Percentiles rank a stretch among this genome's conserved stretches.
Conservation (phyloP, 92 coral and sea anemone species). For the Parazoanthus swiftii region DNA sequence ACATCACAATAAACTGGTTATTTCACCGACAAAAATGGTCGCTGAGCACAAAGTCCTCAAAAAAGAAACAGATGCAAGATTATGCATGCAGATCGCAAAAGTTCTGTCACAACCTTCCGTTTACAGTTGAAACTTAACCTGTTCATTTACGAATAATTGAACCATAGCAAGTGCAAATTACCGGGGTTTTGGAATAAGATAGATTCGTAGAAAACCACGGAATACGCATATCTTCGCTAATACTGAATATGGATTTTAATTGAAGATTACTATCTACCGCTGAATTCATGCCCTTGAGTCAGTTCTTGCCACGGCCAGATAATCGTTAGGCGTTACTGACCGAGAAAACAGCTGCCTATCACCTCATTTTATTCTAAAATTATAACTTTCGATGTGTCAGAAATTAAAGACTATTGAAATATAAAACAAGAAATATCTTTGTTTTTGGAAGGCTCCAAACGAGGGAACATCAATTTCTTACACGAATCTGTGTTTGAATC, state of each 20-base stretch:
- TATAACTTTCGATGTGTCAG: too few relatives aligned
- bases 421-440: not conserved
- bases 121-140: too few relatives aligned
- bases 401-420: too few relatives aligned
- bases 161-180: not conserved
- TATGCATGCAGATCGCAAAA: too few relatives aligned
- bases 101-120: too few relatives aligned
- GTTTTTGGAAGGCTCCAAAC: not conserved
- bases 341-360: not conserved
- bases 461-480: not conserved
- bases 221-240: not conserved
- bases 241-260: too few relatives aligned
- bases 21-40: too few relatives aligned
- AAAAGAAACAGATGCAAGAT: too few relatives aligned
- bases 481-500: not conserved
- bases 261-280: not conserved
- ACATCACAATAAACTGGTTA: not conserved
- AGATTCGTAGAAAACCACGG: not conserved
- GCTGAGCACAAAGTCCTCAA: too few relatives aligned
- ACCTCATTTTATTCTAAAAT: not conserved
- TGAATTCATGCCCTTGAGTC: not conserved
- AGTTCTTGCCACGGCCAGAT: not conserved
- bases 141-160: not conserved
- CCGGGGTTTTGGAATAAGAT: not conserved
- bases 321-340: not conserved